Conservation (phyloP, 1,140 invertebrate genomes). For the Lasaia peninsularis region DNA sequence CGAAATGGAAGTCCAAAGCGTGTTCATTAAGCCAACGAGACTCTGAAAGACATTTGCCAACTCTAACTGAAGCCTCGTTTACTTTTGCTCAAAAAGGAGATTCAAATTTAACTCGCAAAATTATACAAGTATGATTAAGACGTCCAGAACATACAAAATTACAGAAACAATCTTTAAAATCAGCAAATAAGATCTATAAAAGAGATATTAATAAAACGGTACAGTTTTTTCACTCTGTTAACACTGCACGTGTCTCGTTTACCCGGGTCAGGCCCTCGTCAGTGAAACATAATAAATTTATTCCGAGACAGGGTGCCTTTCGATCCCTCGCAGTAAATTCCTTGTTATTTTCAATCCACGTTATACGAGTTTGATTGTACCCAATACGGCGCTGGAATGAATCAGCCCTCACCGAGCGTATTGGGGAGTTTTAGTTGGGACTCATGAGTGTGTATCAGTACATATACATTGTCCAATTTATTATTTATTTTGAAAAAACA, state of each 20-base stretch:
- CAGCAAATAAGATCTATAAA: not conserved
- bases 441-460: no score
- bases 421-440: not conserved
- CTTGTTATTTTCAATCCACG: constrained; percentile 8
- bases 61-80: no score
- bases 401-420: not conserved
- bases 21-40: no score
- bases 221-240: constrained; percentile 8
- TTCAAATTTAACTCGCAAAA: no score
- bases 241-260: constrained; percentile 4
- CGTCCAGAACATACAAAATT: no score
- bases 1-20: no score
- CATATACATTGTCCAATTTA: no score
- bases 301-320: constrained; percentile 4
- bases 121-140: no score
- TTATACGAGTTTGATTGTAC: constrained; percentile 6
- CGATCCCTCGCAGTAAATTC: constrained; percentile 7
- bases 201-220: not conserved
- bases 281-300: constrained; percentile 12
- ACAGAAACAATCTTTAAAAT: not conserved
- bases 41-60: no score
- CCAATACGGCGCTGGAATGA: not conserved
- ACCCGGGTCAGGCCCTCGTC: constrained; percentile 6
- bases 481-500: no score
- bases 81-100: no score